Evolutionary conservation across 2,113 vertebrate species (phyloP).

Genomic region (Kryptolebias marmoratus): DNA sequence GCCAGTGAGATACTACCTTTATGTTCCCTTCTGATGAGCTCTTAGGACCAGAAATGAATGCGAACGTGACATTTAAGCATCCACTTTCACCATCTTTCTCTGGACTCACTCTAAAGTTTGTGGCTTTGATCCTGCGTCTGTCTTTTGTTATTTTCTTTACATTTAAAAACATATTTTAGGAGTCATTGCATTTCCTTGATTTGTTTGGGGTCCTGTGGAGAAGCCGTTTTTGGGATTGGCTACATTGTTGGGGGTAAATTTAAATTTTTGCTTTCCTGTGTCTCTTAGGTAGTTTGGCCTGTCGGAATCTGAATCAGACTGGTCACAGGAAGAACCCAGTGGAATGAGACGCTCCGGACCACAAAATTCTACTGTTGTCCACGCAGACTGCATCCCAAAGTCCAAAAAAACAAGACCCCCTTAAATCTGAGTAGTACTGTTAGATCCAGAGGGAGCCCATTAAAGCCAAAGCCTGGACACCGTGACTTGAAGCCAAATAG

Average conservation of each 20-base stretch:
- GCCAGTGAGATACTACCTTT: no score
- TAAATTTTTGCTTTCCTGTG: constrained; percentile 26
- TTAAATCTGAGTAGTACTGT: constrained; percentile 46
- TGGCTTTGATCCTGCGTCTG: constrained; percentile 4
- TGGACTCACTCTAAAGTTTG: constrained; percentile 14
- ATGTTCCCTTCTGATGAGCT: no score
- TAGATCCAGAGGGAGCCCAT: constrained; percentile 44
- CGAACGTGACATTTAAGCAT: not conserved
- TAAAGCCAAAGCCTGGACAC: constrained; percentile 74
- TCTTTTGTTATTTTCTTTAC: not conserved
- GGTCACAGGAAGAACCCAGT: constrained; percentile 86
- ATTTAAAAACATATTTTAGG: not conserved
- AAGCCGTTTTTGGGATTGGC: no score
- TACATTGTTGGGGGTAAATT: not conserved
- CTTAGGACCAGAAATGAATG: not conserved
- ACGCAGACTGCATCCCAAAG: constrained; percentile 41
- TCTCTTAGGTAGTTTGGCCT: constrained; percentile 86
- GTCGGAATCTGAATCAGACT: constrained; percentile 85
- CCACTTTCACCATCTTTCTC: constrained; percentile 5
- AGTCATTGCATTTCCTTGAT: not conserved
- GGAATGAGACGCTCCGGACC: constrained; percentile 79
- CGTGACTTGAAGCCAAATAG: constrained; percentile 76
- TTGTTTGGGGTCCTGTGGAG: not conserved
- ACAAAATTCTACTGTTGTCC: constrained; percentile 35
- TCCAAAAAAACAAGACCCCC: constrained; percentile 25